phyloP scores from a whole-genome alignment of 1,140 invertebrate species.

The Scaptodrosophila lebanonensis region DNA sequence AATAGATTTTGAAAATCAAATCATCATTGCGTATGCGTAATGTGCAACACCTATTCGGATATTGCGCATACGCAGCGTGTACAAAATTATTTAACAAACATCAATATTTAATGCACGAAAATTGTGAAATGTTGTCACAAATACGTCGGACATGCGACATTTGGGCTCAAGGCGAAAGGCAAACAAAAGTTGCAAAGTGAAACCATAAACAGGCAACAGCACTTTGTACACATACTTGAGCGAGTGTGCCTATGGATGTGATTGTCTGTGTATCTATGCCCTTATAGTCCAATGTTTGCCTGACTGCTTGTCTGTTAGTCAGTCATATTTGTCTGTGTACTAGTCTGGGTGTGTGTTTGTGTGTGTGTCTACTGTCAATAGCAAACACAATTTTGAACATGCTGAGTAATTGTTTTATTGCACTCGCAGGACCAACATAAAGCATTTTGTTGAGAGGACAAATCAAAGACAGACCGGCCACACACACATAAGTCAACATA shows the following conservation, averaged over 20 bases:
- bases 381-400: slow-evolving; percentile 42
- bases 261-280: neutral
- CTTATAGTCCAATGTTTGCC: too few relatives aligned
- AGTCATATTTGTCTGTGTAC: slow-evolving; percentile 15
- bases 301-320: too few relatives aligned
- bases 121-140: slow-evolving; percentile 58
- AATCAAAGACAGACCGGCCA: slow-evolving; percentile 26
- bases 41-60: slow-evolving; percentile 17
- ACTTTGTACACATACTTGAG: slow-evolving; percentile 16
- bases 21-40: slow-evolving; percentile 40
- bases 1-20: too few relatives aligned
- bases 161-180: slow-evolving; percentile 33
- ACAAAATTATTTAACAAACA: slow-evolving; percentile 54
- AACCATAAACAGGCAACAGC: slow-evolving; percentile 35
- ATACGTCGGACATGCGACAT: slow-evolving; percentile 39
- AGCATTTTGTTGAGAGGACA: slow-evolving; percentile 11
- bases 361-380: slow-evolving; percentile 45
- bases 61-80: too few relatives aligned
- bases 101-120: slow-evolving; percentile 60
- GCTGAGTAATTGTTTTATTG: slow-evolving; percentile 65
- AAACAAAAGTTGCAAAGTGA: slow-evolving; percentile 41
- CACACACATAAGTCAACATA: slow-evolving; percentile 14
- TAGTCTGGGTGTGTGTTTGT: slow-evolving; percentile 4
- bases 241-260: slow-evolving; percentile 1
- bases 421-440: slow-evolving; percentile 60